Percentiles rank a stretch among this genome's conserved stretches.
Evolutionary conservation across 2,888 invertebrate genomes (phyloP).

Genomic region (Mantis religiosa): DNA sequence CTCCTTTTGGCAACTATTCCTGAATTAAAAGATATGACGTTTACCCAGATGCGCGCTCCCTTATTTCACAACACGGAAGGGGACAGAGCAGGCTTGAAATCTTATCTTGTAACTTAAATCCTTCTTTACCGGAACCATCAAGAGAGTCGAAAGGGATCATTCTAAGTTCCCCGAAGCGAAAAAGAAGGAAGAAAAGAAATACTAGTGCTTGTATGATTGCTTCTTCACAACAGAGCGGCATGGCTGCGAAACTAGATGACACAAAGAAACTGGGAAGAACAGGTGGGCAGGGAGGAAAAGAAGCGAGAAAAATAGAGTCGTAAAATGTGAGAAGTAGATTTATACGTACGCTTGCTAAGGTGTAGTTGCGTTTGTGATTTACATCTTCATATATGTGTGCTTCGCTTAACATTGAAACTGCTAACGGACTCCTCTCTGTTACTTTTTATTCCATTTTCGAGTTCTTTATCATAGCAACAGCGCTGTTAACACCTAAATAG

Average conservation of each 20-base stretch:
- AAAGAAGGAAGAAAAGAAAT: background rate
- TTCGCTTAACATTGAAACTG: background rate
- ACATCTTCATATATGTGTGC: background rate
- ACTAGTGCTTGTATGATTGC: background rate
- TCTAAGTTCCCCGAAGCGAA: background rate
- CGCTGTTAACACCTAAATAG: no score
- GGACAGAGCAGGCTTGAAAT: no score
- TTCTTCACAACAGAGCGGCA: background rate
- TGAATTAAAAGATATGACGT: no score
- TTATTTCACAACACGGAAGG: no score
- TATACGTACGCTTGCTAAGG: background rate
- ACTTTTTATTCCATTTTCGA: no score
- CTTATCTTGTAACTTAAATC: background rate
- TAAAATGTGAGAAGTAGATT: background rate
- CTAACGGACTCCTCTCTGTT: no score
- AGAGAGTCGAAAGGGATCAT: background rate
- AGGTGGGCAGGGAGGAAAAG: background rate
- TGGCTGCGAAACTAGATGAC: background rate
- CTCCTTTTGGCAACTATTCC: no score
- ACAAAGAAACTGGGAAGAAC: background rate
- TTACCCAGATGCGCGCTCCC: no score
- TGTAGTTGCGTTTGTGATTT: background rate
- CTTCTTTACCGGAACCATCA: background rate
- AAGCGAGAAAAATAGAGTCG: background rate
- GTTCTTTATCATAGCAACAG: no score